Conservation (phyloP, 2,888 invertebrate species). For the Spatulosminthurus flaviceps region DNA sequence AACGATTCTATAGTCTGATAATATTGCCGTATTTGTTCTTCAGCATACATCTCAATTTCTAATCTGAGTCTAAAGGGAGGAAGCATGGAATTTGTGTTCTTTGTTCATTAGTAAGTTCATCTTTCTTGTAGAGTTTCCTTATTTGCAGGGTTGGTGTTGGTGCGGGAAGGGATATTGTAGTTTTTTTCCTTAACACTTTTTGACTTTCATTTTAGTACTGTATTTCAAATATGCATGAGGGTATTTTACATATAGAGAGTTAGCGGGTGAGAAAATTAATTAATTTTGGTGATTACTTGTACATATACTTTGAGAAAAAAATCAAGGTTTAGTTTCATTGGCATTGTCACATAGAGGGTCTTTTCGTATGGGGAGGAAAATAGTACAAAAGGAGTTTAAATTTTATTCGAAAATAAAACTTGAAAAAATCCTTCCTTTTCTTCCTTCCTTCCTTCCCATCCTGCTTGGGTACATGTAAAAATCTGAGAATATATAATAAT, state of each 20-base stretch:
- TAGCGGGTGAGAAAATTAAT: background rate
- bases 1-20: background rate
- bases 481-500: slow-evolving; percentile 11
- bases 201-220: background rate
- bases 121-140: slow-evolving; percentile 33
- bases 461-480: background rate
- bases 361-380: background rate
- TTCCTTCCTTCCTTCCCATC: background rate
- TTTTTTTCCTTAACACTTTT: background rate
- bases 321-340: background rate
- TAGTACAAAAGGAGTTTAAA: too few relatives aligned
- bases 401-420: too few relatives aligned
- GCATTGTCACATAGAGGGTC: background rate
- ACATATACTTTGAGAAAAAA: too few relatives aligned
- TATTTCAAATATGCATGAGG: background rate
- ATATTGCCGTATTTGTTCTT: slow-evolving; percentile 36
- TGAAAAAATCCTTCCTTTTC: too few relatives aligned
- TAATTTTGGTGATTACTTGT: background rate
- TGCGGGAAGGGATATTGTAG: background rate
- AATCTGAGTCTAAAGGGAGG: background rate
- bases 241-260: too few relatives aligned
- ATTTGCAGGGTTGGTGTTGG: slow-evolving; percentile 24
- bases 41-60: slow-evolving; percentile 10
- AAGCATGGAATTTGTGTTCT: slow-evolving; percentile 30
- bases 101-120: slow-evolving; percentile 43